Conservation (phyloP, 2,888 invertebrate genomes). For the Eilema griseolum region DNA sequence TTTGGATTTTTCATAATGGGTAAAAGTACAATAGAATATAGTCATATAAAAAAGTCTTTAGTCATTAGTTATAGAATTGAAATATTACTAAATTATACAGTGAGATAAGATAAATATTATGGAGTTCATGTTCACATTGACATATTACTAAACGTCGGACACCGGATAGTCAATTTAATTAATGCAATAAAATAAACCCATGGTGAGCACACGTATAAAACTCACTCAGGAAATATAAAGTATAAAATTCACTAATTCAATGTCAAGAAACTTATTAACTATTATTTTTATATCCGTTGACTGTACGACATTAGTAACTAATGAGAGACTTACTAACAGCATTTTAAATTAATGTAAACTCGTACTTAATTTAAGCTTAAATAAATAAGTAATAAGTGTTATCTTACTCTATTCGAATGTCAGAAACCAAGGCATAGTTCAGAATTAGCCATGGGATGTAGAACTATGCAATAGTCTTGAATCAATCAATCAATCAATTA, state of each 20-base stretch:
- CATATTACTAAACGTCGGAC: not conserved
- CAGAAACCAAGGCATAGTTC: no score
- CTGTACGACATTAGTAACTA: not conserved
- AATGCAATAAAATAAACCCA: constrained; percentile 1
- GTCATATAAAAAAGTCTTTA: not conserved
- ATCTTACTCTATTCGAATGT: no score
- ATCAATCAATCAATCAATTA: no score
- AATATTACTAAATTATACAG: not conserved
- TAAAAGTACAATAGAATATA: not conserved
- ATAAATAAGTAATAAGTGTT: no score
- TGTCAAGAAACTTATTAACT: constrained; percentile 1
- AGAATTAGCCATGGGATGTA: not conserved
- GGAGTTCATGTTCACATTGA: constrained; percentile 1
- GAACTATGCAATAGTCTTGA: not conserved
- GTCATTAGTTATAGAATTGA: not conserved
- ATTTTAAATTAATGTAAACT: not conserved
- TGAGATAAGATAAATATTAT: not conserved
- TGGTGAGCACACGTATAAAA: not conserved
- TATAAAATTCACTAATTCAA: not conserved
- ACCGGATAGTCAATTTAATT: not conserved
- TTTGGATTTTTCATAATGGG: not conserved
- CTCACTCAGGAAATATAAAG: not conserved
- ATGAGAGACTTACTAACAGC: not conserved
- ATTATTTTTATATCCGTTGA: not conserved
- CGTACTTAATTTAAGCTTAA: no score